Conservation (phyloP, 2,113 vertebrate species). For the Colossoma macropomum region DNA sequence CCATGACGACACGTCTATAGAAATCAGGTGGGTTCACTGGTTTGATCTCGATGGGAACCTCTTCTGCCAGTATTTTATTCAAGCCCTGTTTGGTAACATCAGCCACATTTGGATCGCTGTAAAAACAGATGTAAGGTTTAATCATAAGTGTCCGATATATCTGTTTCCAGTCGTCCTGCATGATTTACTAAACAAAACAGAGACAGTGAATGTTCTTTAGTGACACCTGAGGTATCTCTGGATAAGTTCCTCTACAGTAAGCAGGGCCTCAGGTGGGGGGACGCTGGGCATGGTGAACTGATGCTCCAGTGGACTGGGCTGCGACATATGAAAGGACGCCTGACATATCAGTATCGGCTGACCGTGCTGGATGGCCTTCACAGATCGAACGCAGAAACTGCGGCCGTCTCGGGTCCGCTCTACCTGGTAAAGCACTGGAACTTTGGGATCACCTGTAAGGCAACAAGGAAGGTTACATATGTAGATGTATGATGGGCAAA, state of each 20-base stretch:
- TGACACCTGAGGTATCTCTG: constrained; percentile 82
- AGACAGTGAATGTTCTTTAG: background rate
- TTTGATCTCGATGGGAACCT: constrained; percentile 91
- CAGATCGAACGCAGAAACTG: constrained; percentile 89
- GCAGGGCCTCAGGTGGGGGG: constrained; percentile 85
- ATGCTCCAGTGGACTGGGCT: constrained; percentile 86
- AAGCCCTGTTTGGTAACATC: constrained; percentile 80
- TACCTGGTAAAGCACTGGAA: constrained; percentile 92
- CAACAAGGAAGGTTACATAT: background rate
- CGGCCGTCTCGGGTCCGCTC: constrained; percentile 86
- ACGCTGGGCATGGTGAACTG: constrained; percentile 91
- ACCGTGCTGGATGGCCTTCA: constrained; percentile 92
- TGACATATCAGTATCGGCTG: constrained; percentile 90
- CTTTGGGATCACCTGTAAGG: constrained; percentile 85
- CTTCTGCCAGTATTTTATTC: constrained; percentile 84
- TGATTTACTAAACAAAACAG: background rate
- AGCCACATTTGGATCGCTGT: constrained; percentile 83
- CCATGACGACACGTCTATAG: constrained; percentile 60
- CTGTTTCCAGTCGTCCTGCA: background rate
- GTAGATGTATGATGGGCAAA: no score
- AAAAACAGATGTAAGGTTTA: constrained; percentile 16
- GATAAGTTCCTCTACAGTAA: constrained; percentile 81
- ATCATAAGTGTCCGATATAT: background rate
- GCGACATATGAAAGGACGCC: constrained; percentile 87
- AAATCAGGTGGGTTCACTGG: constrained; percentile 80